Conservation (phyloP, 2,113 vertebrate genomes). For the Shinisaurus crocodilurus region DNA sequence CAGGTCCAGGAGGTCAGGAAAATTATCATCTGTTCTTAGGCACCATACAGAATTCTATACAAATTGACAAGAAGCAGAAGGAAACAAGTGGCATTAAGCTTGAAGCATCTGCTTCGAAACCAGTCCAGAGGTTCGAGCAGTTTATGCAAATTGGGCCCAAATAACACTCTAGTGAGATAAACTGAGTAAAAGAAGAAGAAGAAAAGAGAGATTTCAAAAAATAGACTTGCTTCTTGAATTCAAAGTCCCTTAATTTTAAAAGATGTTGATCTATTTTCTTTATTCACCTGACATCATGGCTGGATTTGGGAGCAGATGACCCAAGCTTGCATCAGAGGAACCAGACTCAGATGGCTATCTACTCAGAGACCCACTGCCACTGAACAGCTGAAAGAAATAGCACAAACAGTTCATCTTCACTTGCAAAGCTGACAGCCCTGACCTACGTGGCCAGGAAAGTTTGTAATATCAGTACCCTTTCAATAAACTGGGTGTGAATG, state of each 20-base stretch:
- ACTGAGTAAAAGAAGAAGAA: not conserved
- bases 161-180: conserved; percentile 11
- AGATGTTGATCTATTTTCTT: conserved; percentile 5
- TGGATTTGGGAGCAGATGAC: not conserved
- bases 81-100: not conserved
- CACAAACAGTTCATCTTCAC: not conserved
- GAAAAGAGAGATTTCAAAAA: conserved; percentile 10
- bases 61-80: conserved; percentile 27
- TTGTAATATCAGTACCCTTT: too few species aligned
- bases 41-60: conserved; percentile 5
- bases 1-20: conserved; percentile 19
- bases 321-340: not conserved
- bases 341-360: not conserved
- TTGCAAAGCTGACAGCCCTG: not conserved
- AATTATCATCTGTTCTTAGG: conserved; percentile 27
- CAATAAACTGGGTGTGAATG: not conserved
- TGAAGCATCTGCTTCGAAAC: conserved; percentile 7
- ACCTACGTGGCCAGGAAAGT: not conserved
- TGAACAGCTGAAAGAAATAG: not conserved
- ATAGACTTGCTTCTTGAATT: not conserved
- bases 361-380: too few species aligned
- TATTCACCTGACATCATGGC: not conserved
- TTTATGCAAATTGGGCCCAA: not conserved
- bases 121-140: not conserved
- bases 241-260: not conserved